phyloP scores from a whole-genome alignment of 2,113 vertebrate genomes.

The Neomonachus schauinslandi region DNA sequence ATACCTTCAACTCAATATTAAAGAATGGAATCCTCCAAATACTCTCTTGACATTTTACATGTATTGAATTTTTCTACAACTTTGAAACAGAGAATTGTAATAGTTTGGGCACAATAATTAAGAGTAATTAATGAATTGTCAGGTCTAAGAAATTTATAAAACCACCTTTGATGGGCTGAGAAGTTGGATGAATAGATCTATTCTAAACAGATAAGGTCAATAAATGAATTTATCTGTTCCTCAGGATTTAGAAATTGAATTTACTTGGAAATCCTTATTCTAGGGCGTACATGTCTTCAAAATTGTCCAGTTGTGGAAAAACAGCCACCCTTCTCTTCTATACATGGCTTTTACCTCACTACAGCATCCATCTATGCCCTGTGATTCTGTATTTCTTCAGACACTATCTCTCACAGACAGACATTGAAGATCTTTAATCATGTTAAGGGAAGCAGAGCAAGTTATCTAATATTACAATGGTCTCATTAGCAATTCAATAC shows the following conservation, averaged over 20 bases:
- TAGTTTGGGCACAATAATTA: neutral
- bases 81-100: neutral
- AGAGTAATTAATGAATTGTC: neutral
- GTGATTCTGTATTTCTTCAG: neutral
- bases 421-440: neutral
- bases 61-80: neutral
- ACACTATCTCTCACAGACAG: neutral
- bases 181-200: neutral
- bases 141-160: neutral
- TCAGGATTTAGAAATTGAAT: neutral
- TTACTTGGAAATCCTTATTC: neutral
- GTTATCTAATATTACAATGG: neutral
- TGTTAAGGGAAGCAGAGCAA: neutral
- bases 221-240: neutral
- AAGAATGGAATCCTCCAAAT: neutral
- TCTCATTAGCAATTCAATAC: slow-evolving; percentile 23
- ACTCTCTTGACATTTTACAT: neutral
- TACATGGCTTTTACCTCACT: rapidly evolving
- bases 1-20: neutral
- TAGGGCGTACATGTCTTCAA: neutral
- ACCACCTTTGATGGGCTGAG: neutral
- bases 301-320: neutral
- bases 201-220: neutral
- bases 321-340: neutral
- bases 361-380: neutral